A percentile compares a stretch with the other conserved stretches of the same genome.
These are phyloP conservation scores for Oryzias celebensis DNA, from an alignment of 2,113 vertebrate genomes.

Conservation along the genomic window DNA sequence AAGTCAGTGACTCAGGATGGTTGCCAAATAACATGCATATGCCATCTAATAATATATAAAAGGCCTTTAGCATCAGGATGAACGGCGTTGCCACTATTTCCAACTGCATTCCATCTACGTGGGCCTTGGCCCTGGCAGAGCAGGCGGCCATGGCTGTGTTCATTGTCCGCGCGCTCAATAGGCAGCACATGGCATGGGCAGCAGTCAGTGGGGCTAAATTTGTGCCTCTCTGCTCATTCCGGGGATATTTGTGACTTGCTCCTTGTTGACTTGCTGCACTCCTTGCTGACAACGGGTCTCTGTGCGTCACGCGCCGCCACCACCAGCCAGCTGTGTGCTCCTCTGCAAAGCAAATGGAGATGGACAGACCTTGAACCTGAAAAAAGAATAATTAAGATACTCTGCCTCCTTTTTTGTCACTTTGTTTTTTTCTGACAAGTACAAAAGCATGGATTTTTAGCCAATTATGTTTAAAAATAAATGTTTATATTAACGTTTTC, in stretches of 20 bases:
- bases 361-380: background rate
- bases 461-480: background rate
- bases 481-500: background rate
- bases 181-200: conserved; percentile 65
- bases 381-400: background rate
- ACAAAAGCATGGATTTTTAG: background rate
- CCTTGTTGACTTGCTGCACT: conserved; percentile 58
- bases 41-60: too few relatives aligned
- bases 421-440: too few relatives aligned
- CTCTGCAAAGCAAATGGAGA: conserved; percentile 16
- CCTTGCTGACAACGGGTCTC: conserved; percentile 59
- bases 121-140: conserved; percentile 53
- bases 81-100: conserved; percentile 47
- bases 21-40: too few relatives aligned
- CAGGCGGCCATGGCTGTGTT: conserved; percentile 47
- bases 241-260: conserved; percentile 67
- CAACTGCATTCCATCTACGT: conserved; percentile 36
- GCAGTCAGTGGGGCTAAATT: conserved; percentile 63
- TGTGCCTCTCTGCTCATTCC: conserved; percentile 67
- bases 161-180: conserved; percentile 68
- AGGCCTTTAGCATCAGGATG: conserved; percentile 13
- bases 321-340: conserved; percentile 50
- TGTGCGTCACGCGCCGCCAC: conserved; percentile 52
- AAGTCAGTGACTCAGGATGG: too few relatives aligned
- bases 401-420: background rate